Evolutionary conservation across 2,113 vertebrate genomes (phyloP).

Genomic region (Penelope pileata): DNA sequence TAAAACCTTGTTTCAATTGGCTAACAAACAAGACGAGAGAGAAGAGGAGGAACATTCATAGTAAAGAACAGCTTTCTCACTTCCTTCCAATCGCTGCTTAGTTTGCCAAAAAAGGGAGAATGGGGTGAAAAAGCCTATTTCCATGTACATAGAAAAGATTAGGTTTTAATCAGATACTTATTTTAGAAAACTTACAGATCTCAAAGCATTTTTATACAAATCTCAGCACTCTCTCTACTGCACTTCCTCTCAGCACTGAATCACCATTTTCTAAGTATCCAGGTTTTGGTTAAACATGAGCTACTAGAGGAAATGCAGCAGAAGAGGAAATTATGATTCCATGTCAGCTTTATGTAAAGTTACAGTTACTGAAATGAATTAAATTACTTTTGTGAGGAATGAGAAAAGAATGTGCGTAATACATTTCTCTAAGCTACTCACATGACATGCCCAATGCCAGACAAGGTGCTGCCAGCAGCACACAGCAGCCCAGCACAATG

Average conservation of each 20-base stretch:
- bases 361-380: not conserved
- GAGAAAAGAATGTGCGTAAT: not conserved
- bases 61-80: not conserved
- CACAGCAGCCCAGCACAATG: not conserved
- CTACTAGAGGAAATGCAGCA: conserved; percentile 8
- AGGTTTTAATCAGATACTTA: not conserved
- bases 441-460: not conserved
- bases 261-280: not conserved
- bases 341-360: not conserved
- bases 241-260: conserved; percentile 10
- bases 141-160: not conserved
- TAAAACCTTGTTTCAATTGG: conserved; percentile 25
- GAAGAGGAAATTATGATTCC: conserved; percentile 28
- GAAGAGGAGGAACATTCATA: not conserved
- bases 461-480: not conserved
- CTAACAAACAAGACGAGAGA: not conserved
- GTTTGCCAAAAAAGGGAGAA: not conserved
- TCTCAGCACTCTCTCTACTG: not conserved
- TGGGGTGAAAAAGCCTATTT: not conserved
- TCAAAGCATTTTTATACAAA: conserved; percentile 4
- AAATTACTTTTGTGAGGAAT: not conserved
- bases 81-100: not conserved
- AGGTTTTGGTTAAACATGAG: conserved; percentile 36
- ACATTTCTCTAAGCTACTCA: not conserved
- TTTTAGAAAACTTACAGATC: not conserved